Base-by-base conservation (phyloP, 2,888 invertebrate genomes). In the Eupithecia tripunctaria region DNA sequence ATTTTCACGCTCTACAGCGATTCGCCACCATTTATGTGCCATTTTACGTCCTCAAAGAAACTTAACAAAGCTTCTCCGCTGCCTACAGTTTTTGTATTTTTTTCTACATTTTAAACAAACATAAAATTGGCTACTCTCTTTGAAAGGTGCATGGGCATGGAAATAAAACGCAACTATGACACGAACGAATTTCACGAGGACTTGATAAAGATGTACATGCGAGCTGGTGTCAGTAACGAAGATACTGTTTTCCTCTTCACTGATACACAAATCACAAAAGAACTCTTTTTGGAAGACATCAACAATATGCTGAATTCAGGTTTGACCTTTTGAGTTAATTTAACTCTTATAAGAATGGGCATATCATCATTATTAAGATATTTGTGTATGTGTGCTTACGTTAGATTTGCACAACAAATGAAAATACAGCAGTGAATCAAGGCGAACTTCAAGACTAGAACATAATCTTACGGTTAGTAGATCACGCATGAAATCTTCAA, bases 261-360 rank as follows among this genome's bases (percentile, higher is more conserved):
- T 4, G 98, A 98, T 86, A 98, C 97, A 1, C 98, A 98, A 92
- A 98, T 98, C 80, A 97, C 98, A 0, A 96, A 97, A 73, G 98
- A 98, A 86, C 98, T 97, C 85, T 98, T 98, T 87, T 92, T 98
- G 1, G 98, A 98, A 87, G 98, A 98, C 82, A 97, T 98, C 67
- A 98, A 98, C 86, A 98, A 98, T 84, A 97, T 98, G 85, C 94
- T 98, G 0, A 98, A 98, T 89, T 98, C 98, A 14, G 98, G 97
- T 95, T 76, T 25, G 56, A 25, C 4, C 25, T 25, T 14, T 56
- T 5, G 12, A 56, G 14, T 56, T 8, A 8, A 21, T 56, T 56
- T 21, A 14, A 25, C 25, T 5, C 12, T 25, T n/a, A 8, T 51
- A 51, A 56, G 25, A 21, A 7, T 51, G 47, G n/a, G n/a, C n/a